Evolutionary conservation across 1,140 invertebrate genomes (phyloP), one percentile per base, ranked within the genome.

Genomic region (Trichogramma pretiosum): DNA sequence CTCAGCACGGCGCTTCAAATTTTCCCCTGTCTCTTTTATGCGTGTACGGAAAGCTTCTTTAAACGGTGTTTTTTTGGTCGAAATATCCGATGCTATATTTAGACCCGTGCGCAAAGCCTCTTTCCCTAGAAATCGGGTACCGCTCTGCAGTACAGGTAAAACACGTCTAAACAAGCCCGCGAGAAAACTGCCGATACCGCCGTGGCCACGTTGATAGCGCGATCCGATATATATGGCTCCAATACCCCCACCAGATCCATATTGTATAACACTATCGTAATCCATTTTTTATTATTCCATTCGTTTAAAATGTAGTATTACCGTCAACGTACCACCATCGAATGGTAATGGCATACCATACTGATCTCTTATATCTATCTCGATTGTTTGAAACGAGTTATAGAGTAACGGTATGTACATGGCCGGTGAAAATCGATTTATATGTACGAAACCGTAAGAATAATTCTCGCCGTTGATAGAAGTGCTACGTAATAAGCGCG

Each of bases 1-100:
- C 5, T 39, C 37, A 1, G 54, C 56, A 52, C 54, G 52, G n/a
- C 55, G 21, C 47, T 58, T 58, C 26, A 60, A 26, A 50, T 50
- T 55, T 7, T 24, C 39, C 11, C 28, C 33, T 1, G 57, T 41
- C 46, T 59, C 53, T 5, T 36, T 26, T n/a, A 36, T 21, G 2
- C 52, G 18, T 3, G 19, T 40, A 3, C 46, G 44, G 5, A 57
- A 36, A 0, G 56, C 16, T 32, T 52, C 46, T 54, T 35, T 55
- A 5, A 49, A 37, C 1, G 48, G 22, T 0, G 44, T 24, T 13
- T 47, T 14, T 17, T 24, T 10, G 1, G 40, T 30, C 2, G 40
- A 28, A 9, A 59, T 50, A 22, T 56, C 10, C 1, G 40, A 24
- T 2, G 42, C 18, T 10, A 59, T 48, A 26, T 56, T 55, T 9